Percentiles rank a stretch among this genome's conserved stretches.
Conservation (phyloP, 2,797 vertebrate species). For the Danio tinwini region DNA sequence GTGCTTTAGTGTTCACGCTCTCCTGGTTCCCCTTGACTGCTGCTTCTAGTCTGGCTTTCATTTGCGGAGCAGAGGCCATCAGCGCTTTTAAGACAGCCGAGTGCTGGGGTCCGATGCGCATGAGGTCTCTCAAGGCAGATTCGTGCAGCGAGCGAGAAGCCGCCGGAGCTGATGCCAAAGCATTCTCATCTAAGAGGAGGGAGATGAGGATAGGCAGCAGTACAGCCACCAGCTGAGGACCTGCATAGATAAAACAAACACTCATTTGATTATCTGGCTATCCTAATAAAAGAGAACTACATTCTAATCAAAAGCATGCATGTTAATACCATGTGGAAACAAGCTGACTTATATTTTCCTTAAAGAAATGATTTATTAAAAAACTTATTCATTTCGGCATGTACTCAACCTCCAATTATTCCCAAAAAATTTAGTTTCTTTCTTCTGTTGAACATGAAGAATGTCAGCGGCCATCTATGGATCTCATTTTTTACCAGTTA, state of each 20-base stretch:
- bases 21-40: slow-evolving; percentile 90
- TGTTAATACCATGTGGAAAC: too few relatives aligned
- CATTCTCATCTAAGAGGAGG: slow-evolving; percentile 91
- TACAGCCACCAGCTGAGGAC: slow-evolving; percentile 81
- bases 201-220: slow-evolving; percentile 90
- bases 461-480: too few relatives aligned
- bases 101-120: slow-evolving; percentile 88
- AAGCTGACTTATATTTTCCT: background rate
- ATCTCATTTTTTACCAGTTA: too few relatives aligned
- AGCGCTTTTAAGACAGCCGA: slow-evolving; percentile 85
- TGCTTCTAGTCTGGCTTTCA: slow-evolving; percentile 89
- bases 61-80: slow-evolving; percentile 83
- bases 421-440: too few relatives aligned
- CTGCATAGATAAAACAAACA: slow-evolving; percentile 67
- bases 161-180: slow-evolving; percentile 81
- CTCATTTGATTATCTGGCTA: background rate
- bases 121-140: slow-evolving; percentile 86
- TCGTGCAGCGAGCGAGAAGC: slow-evolving; percentile 84
- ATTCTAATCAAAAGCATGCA: background rate
- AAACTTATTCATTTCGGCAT: too few relatives aligned
- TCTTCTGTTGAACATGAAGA: too few relatives aligned
- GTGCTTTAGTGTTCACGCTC: slow-evolving; percentile 79
- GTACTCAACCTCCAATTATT: too few relatives aligned
- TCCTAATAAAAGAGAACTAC: background rate
- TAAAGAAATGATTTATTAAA: too few relatives aligned